phyloP scores from a whole-genome alignment of 2,797 vertebrate genomes.

The Pseudomugil tenellus region DNA sequence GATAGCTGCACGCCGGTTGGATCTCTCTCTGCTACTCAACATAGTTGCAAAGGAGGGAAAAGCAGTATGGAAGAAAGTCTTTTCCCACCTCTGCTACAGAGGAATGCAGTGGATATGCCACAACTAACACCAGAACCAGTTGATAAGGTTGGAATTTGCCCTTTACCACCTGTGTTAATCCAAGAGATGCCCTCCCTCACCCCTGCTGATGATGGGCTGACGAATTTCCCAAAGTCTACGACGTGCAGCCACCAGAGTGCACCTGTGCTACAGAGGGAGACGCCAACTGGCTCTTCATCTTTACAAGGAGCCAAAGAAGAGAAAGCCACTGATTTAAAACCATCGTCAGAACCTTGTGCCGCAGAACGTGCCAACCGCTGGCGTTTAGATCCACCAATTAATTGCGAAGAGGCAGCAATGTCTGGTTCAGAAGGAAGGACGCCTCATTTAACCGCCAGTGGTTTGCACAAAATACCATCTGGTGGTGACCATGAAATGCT shows the following conservation, averaged over 20 bases:
- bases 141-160: constrained; percentile 63
- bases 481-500: constrained; percentile 48
- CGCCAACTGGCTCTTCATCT: constrained; percentile 47
- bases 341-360: constrained; percentile 34
- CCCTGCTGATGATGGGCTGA: constrained; percentile 69
- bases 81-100: constrained; percentile 66
- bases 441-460: constrained; percentile 44
- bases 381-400: constrained; percentile 53
- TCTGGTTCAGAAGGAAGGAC: constrained; percentile 40
- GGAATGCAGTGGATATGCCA: constrained; percentile 79
- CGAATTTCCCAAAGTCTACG: constrained; percentile 28
- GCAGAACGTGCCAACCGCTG: constrained; percentile 49
- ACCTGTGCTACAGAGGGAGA: constrained; percentile 77
- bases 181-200: constrained; percentile 87
- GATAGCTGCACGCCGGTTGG: constrained; percentile 37
- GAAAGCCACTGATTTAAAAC: constrained; percentile 18
- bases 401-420: constrained; percentile 34
- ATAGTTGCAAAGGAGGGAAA: constrained; percentile 40
- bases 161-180: constrained; percentile 72
- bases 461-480: constrained; percentile 61
- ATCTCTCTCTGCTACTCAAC: constrained; percentile 25
- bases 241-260: constrained; percentile 58
- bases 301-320: constrained; percentile 32
- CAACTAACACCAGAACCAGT: constrained; percentile 79
- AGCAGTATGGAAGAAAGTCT: constrained; percentile 46